A percentile compares a stretch with the other conserved stretches of the same genome.
phyloP scores from a whole-genome alignment of 2,888 invertebrate genomes.

The Zeuzera pyrina region DNA sequence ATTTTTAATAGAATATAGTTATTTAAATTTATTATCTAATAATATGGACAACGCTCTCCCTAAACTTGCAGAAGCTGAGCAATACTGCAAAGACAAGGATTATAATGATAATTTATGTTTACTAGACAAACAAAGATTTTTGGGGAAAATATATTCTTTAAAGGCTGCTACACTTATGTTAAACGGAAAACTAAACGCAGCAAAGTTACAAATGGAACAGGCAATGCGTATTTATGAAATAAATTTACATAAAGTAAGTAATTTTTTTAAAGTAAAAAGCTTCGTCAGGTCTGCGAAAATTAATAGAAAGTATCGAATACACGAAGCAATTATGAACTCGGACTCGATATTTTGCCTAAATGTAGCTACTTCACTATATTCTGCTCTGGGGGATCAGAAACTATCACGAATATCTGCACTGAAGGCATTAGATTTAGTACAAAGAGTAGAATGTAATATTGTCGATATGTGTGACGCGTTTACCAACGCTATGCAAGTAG shows the following conservation, averaged over 20 bases:
- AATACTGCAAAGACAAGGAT: constrained; percentile 26
- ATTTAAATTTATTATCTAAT: constrained; percentile 40
- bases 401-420: constrained; percentile 35
- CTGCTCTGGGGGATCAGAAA: constrained; percentile 40
- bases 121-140: constrained; percentile 34
- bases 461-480: constrained; percentile 59
- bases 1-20: constrained; percentile 39
- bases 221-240: constrained; percentile 43
- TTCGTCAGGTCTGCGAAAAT: constrained; percentile 24
- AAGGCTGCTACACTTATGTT: constrained; percentile 40
- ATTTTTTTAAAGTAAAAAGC: constrained; percentile 31
- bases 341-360: constrained; percentile 57
- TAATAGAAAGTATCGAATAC: constrained; percentile 33
- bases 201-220: constrained; percentile 40
- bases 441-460: constrained; percentile 44
- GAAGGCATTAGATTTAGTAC: constrained; percentile 41
- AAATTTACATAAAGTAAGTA: constrained; percentile 36
- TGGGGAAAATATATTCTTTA: constrained; percentile 48
- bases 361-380: constrained; percentile 43
- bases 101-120: constrained; percentile 15
- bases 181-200: constrained; percentile 29
- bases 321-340: constrained; percentile 28
- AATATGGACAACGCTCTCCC: constrained; percentile 32
- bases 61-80: constrained; percentile 46
- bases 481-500: constrained; percentile 56